A percentile compares a stretch with the other conserved stretches of the same genome.
These are phyloP conservation scores for Polydrusus cervinus DNA, from an alignment of 2,888 invertebrate genomes.

Conservation along the genomic window DNA sequence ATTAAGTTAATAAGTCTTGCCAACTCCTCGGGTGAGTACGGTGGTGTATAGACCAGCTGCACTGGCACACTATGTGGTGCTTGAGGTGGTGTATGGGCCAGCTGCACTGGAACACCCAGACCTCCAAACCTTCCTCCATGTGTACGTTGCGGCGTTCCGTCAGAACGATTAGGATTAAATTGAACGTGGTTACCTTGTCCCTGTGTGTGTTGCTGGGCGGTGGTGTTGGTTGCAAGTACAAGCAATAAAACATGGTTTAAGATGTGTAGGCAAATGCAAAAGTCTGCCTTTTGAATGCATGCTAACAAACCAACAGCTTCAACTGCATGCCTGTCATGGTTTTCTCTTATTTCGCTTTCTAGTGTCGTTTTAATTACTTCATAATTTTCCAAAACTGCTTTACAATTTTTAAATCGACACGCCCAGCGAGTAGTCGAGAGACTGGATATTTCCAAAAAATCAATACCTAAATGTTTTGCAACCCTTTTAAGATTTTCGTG, in stretches of 20 bases:
- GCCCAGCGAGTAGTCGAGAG: slow-evolving; percentile 50
- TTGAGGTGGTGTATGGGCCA: no score
- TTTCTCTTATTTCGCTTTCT: not conserved
- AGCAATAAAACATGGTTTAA: slow-evolving; percentile 12
- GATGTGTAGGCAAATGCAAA: not conserved
- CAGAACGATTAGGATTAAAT: no score
- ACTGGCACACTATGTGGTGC: no score
- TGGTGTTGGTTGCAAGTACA: no score
- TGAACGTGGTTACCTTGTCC: no score
- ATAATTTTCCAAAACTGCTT: slow-evolving; percentile 45
- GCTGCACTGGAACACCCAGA: no score
- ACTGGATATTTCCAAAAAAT: slow-evolving; percentile 47
- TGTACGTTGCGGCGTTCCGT: no score
- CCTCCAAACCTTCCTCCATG: no score
- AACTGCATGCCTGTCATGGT: not conserved
- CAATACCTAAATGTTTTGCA: slow-evolving; percentile 38
- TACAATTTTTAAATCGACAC: slow-evolving; percentile 49
- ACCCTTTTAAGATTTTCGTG: slow-evolving; percentile 43
- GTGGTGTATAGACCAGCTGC: no score
- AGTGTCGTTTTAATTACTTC: slow-evolving; percentile 36
- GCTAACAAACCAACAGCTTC: not conserved
- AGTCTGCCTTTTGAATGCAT: not conserved
- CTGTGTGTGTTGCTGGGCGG: no score
- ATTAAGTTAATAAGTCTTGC: no score
- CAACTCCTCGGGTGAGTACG: no score